phyloP scores from a whole-genome alignment of 2,797 vertebrate genomes.

The Fratercula arctica region DNA sequence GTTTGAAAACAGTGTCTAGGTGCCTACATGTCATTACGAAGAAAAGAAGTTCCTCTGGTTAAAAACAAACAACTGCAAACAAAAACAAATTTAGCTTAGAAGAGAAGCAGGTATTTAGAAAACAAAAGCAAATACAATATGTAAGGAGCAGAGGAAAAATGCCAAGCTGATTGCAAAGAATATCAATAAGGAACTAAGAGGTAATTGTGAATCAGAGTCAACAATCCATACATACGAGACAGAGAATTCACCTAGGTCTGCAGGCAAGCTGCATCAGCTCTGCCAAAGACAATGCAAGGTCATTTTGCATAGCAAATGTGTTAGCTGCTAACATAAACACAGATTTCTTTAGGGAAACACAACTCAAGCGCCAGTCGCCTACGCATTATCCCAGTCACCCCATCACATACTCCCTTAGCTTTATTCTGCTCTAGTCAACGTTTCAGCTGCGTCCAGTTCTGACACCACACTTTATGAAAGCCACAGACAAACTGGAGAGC shows the following conservation, averaged over 20 bases:
- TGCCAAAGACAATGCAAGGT: constrained; percentile 53
- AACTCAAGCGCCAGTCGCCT: rapidly evolving
- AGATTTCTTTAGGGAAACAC: constrained; percentile 16
- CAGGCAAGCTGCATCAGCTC: background rate
- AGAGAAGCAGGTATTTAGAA: constrained; percentile 26
- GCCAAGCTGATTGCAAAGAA: constrained; percentile 58
- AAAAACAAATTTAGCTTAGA: constrained; percentile 18
- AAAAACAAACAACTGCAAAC: constrained; percentile 45
- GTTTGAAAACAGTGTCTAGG: background rate
- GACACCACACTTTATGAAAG: background rate
- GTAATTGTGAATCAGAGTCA: constrained; percentile 44
- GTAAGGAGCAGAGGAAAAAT: constrained; percentile 24
- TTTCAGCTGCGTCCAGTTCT: background rate
- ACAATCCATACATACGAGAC: background rate
- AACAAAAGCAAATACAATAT: constrained; percentile 35
- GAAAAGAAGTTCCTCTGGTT: background rate
- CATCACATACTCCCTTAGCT: background rate
- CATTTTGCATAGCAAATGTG: background rate
- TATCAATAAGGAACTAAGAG: constrained; percentile 49
- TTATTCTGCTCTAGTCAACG: background rate
- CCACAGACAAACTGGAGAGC: background rate
- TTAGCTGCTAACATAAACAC: constrained; percentile 10
- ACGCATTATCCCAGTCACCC: background rate
- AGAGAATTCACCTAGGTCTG: constrained; percentile 19
- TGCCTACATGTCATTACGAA: background rate